Percentiles rank a stretch among this genome's conserved stretches.
Conservation (phyloP, 2,888 invertebrate genomes). For the Heliconius erato region DNA sequence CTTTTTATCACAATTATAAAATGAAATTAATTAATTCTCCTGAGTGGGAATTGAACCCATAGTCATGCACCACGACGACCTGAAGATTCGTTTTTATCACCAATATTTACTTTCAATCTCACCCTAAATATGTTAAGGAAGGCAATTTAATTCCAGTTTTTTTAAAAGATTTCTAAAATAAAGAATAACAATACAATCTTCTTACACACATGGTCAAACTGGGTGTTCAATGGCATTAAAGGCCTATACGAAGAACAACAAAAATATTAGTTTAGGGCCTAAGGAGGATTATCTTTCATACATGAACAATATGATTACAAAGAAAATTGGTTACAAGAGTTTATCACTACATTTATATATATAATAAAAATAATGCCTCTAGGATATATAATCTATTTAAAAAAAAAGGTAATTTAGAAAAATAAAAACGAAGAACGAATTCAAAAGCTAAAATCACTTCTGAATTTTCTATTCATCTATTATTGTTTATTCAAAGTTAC, state of each 20-base stretch:
- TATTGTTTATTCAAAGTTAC: too few relatives aligned
- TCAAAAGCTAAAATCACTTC: too few relatives aligned
- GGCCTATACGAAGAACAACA: conserved; percentile 27
- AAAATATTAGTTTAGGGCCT: conserved; percentile 29
- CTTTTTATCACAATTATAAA: too few relatives aligned
- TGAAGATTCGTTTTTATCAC: not conserved
- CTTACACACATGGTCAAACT: not conserved
- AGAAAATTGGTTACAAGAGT: not conserved
- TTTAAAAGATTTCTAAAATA: not conserved
- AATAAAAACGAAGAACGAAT: too few relatives aligned
- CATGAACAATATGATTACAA: conserved; percentile 9
- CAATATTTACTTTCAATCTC: not conserved
- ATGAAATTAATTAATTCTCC: too few relatives aligned
- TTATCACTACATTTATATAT: not conserved
- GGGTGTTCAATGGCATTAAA: conserved; percentile 5
- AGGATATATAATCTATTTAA: too few relatives aligned
- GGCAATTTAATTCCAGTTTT: not conserved
- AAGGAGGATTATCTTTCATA: not conserved
- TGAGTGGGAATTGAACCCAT: too few relatives aligned
- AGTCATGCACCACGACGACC: too few relatives aligned
- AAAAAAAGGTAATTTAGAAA: too few relatives aligned
- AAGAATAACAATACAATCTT: not conserved
- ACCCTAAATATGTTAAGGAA: not conserved
- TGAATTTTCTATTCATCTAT: too few relatives aligned
- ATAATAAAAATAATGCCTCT: too few relatives aligned